These are phyloP conservation scores for Aphidius ervi DNA, from an alignment of 1,140 invertebrate species.

Conservation along the genomic window DNA sequence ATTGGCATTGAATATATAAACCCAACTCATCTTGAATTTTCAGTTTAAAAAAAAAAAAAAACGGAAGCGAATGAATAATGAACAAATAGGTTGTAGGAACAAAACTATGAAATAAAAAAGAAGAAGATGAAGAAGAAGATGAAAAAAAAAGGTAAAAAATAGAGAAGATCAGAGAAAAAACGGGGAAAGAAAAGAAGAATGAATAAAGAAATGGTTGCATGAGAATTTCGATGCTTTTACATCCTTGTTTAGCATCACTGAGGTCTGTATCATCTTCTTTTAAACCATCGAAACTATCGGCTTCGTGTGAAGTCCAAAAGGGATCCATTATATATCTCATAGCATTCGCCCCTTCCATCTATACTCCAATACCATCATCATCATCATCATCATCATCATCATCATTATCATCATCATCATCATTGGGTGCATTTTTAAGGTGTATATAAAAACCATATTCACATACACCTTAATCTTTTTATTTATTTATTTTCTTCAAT, in stretches of 20 bases:
- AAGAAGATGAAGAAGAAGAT: too few species aligned
- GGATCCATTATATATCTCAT: constrained; percentile 47
- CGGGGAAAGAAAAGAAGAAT: too few species aligned
- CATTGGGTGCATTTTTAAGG: constrained; percentile 12
- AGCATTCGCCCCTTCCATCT: constrained; percentile 28
- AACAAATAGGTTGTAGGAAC: too few species aligned
- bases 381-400: not conserved
- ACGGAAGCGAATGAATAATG: too few species aligned
- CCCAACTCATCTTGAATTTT: too few species aligned
- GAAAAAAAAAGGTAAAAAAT: too few species aligned
- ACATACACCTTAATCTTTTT: not conserved
- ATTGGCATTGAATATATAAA: too few species aligned
- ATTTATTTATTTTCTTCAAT: not conserved
- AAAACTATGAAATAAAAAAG: too few species aligned
- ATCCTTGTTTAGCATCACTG: constrained; percentile 21
- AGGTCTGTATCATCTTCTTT: constrained; percentile 41
- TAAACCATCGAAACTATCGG: constrained; percentile 30
- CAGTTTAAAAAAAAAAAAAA: too few species aligned
- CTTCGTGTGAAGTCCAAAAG: constrained; percentile 52
- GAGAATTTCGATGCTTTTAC: constrained; percentile 15
- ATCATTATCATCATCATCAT: constrained; percentile 5
- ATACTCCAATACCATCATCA: constrained; percentile 2
- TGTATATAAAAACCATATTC: constrained; percentile 6
- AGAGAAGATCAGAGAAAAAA: too few species aligned
- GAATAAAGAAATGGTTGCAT: constrained; percentile 1